Percentiles rank a stretch among this genome's conserved stretches.
phyloP scores from a whole-genome alignment of 2,888 invertebrate species.

The Athalia rosae region DNA sequence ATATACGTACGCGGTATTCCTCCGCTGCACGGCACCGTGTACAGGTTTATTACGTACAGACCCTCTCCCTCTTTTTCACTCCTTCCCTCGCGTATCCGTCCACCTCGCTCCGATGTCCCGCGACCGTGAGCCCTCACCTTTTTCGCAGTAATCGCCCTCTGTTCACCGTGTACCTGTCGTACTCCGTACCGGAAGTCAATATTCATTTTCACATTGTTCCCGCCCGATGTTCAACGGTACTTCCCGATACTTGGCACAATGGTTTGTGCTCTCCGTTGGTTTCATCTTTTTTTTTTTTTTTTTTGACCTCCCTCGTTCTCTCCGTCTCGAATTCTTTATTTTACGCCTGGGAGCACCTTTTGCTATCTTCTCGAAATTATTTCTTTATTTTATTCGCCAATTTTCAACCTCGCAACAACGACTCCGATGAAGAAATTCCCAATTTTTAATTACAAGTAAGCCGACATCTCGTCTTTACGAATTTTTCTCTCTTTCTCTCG shows the following conservation, averaged over 20 bases:
- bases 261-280: neutral
- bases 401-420: no score
- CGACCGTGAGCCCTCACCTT: conserved; percentile 22
- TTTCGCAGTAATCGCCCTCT: conserved; percentile 29
- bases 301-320: neutral
- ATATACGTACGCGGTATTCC: no score
- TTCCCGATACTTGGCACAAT: conserved; percentile 38
- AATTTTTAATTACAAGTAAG: no score
- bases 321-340: neutral
- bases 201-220: conserved; percentile 38
- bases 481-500: no score
- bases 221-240: conserved; percentile 18
- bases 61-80: neutral
- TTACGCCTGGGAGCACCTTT: no score
- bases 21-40: no score
- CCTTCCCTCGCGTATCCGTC: neutral
- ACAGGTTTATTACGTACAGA: no score
- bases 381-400: no score
- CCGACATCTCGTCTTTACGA: no score
- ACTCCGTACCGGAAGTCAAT: conserved; percentile 33
- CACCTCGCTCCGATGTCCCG: neutral
- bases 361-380: no score
- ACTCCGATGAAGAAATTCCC: no score
- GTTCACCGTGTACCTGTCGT: conserved; percentile 15
- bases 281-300: neutral